Conservation (phyloP, 1,140 invertebrate species). For the Drosophila repletoides region DNA sequence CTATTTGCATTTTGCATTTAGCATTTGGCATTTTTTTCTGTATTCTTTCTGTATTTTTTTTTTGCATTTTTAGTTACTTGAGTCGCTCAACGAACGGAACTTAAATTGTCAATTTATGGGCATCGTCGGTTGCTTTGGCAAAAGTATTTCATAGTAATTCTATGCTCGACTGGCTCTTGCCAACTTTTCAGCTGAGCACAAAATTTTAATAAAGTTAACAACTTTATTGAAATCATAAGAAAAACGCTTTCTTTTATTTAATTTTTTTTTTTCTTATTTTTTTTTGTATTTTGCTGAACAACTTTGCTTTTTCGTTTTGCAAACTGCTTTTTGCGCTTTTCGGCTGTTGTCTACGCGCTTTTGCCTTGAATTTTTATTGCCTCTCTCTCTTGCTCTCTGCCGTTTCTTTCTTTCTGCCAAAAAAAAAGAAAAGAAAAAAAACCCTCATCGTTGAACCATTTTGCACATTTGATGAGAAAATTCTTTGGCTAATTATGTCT, state of each 20-base stretch:
- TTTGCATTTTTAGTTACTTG: conserved; percentile 31
- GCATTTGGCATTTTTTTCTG: conserved; percentile 4
- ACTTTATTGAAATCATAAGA: conserved; percentile 78
- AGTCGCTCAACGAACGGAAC: conserved; percentile 46
- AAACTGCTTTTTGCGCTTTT: conserved; percentile 29
- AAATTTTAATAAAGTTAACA: conserved; percentile 81
- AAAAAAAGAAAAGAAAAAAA: background rate
- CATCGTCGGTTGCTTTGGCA: conserved; percentile 59
- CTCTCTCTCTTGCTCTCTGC: conserved; percentile 23
- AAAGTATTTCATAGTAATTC: conserved; percentile 80
- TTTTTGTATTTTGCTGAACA: conserved; percentile 23
- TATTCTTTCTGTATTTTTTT: background rate
- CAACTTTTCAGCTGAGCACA: conserved; percentile 70
- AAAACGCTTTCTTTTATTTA: conserved; percentile 34
- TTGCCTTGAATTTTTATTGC: conserved; percentile 55
- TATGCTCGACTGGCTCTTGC: conserved; percentile 74
- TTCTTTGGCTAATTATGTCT: conserved; percentile 72
- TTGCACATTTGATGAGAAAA: conserved; percentile 76
- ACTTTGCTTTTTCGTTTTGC: conserved; percentile 58
- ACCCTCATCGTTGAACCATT: conserved; percentile 42
- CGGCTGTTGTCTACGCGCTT: conserved; percentile 36
- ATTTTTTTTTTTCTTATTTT: background rate
- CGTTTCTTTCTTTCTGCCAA: background rate
- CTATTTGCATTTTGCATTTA: background rate
- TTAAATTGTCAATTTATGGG: conserved; percentile 79